Conservation (phyloP, 2,113 vertebrate species). For the Microcebus griseorufus region DNA sequence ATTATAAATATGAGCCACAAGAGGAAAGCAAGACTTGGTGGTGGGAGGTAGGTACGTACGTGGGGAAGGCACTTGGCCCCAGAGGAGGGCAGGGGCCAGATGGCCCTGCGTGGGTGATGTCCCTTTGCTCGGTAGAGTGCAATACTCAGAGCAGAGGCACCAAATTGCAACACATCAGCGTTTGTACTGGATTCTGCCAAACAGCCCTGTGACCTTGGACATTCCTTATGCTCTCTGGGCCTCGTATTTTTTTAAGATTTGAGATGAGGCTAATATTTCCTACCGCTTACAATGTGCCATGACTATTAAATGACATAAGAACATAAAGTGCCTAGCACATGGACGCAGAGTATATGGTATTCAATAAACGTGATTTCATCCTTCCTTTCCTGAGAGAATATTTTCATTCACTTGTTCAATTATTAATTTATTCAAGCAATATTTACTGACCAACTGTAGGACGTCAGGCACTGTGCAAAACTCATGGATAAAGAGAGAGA, state of each 20-base stretch:
- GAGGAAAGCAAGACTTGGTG: background rate
- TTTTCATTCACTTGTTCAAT: slow-evolving; percentile 51
- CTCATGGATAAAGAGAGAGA: background rate
- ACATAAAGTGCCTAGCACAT: background rate
- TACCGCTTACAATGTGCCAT: background rate
- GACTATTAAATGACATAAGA: background rate
- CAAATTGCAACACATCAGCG: background rate
- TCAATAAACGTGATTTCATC: background rate
- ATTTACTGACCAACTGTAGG: slow-evolving; percentile 42
- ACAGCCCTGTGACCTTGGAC: slow-evolving; percentile 42
- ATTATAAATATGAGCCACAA: background rate
- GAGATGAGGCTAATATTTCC: slow-evolving; percentile 34
- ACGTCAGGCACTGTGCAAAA: slow-evolving; percentile 2
- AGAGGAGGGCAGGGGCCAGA: background rate
- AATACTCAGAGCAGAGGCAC: background rate
- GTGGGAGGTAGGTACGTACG: rapidly evolving
- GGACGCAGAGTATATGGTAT: background rate
- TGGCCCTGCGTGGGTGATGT: background rate
- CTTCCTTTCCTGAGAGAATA: slow-evolving; percentile 24
- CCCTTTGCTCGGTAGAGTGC: background rate
- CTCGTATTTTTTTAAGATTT: slow-evolving; percentile 61
- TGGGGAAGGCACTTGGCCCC: background rate
- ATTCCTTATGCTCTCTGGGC: background rate
- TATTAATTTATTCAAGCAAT: slow-evolving; percentile 70
- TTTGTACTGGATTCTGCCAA: slow-evolving; percentile 10